phyloP scores from a whole-genome alignment of 2,888 invertebrate genomes.

The Lithophane ornitopus region DNA sequence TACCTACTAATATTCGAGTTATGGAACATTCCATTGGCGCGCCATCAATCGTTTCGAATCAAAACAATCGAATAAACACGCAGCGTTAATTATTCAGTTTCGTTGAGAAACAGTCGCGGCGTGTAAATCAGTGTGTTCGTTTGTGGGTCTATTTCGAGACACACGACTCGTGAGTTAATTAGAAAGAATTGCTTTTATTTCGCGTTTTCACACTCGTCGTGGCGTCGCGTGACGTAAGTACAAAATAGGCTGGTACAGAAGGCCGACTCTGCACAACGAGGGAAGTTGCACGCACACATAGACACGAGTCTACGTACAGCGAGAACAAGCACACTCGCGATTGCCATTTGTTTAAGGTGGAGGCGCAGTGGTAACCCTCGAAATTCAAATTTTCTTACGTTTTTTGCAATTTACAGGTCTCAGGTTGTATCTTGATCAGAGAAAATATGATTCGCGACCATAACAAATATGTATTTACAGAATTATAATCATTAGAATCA shows the following conservation, averaged over 20 bases:
- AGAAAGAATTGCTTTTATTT: conserved; percentile 91
- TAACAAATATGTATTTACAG: too few relatives aligned
- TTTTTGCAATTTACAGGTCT: too few relatives aligned
- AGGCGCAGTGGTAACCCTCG: too few relatives aligned
- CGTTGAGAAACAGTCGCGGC: conserved; percentile 84
- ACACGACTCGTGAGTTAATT: conserved; percentile 86
- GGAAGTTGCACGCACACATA: neutral
- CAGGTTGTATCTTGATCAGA: too few relatives aligned
- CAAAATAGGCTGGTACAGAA: conserved; percentile 4
- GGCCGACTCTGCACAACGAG: neutral
- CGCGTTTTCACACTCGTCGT: conserved; percentile 86
- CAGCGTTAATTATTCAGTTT: conserved; percentile 87
- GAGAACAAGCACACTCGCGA: neutral
- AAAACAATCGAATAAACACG: conserved; percentile 89
- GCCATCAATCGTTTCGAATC: conserved; percentile 85
- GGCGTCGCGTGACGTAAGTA: conserved; percentile 82
- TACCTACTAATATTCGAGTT: conserved; percentile 65
- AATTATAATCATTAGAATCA: too few relatives aligned
- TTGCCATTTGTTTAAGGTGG: neutral
- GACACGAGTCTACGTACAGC: neutral
- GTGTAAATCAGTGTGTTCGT: conserved; percentile 85
- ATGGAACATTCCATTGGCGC: conserved; percentile 68
- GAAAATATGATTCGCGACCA: too few relatives aligned
- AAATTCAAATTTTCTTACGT: too few relatives aligned
- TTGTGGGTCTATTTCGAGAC: conserved; percentile 83